These are phyloP conservation scores for Heterodera carotae DNA, from an alignment of 1,140 invertebrate genomes.

Conservation along the genomic window DNA sequence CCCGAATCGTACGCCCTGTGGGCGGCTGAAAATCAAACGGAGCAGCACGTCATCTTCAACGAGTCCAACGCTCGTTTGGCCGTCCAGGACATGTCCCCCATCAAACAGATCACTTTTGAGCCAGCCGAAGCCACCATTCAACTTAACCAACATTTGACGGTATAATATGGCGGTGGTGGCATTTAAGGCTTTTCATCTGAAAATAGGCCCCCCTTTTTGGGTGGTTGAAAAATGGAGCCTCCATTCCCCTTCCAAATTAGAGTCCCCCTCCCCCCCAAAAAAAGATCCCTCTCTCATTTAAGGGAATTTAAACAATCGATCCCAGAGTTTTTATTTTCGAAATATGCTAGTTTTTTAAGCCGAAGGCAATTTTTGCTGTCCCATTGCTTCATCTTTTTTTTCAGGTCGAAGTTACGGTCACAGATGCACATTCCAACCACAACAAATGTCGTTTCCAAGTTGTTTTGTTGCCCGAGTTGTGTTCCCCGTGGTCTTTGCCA, in stretches of 20 bases:
- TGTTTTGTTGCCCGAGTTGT: conserved; percentile 75
- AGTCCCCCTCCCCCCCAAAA: too few species aligned
- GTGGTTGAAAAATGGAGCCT: too few species aligned
- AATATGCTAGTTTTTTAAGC: too few species aligned
- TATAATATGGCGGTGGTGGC: too few species aligned
- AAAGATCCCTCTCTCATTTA: too few species aligned
- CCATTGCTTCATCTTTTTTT: too few species aligned
- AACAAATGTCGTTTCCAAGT: conserved; percentile 91
- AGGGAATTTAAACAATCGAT: too few species aligned
- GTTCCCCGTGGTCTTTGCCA: conserved; percentile 88
- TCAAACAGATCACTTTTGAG: conserved; percentile 75
- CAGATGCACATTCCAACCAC: conserved; percentile 83
- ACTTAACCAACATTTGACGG: conserved; percentile 88
- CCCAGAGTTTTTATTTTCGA: too few species aligned
- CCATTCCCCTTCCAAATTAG: too few species aligned
- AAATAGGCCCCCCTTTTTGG: too few species aligned
- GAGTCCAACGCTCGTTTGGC: conserved; percentile 82
- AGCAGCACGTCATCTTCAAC: conserved; percentile 87
- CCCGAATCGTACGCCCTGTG: conserved; percentile 93
- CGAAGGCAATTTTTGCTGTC: too few species aligned
- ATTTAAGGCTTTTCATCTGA: too few species aligned
- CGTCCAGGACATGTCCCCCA: conserved; percentile 83
- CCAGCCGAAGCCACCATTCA: conserved; percentile 83
- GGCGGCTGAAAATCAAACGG: conserved; percentile 83
- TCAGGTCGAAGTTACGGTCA: conserved; percentile 79